These are phyloP conservation scores for Myotis brandtii DNA, from an alignment of 2,113 vertebrate genomes.

Conservation along the genomic window DNA sequence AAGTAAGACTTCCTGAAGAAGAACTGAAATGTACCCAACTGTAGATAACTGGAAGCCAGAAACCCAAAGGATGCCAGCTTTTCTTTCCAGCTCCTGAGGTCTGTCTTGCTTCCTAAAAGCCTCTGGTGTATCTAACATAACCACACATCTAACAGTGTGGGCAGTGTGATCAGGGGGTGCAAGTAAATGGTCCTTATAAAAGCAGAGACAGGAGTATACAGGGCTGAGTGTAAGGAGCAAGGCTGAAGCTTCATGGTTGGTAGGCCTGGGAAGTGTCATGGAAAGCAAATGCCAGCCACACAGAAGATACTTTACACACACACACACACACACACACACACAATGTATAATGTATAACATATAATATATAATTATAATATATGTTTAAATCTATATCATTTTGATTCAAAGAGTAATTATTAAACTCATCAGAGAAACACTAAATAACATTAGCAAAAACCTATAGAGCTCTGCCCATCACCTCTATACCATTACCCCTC, in stretches of 20 bases:
- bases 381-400: neutral
- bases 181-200: neutral
- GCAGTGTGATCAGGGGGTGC: neutral
- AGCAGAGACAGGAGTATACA: neutral
- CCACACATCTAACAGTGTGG: neutral
- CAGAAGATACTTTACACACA: neutral
- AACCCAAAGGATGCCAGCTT: neutral
- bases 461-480: neutral
- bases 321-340: too few relatives aligned
- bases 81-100: neutral
- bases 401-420: neutral
- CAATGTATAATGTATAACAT: too few relatives aligned
- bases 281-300: neutral
- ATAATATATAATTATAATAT: too few relatives aligned
- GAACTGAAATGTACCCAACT: neutral
- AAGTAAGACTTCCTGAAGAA: slow-evolving; percentile 18
- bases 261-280: neutral
- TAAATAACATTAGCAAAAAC: neutral
- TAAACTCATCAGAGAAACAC: slow-evolving; percentile 8
- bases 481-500: accelerated
- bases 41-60: neutral
- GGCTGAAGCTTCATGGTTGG: neutral
- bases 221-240: neutral
- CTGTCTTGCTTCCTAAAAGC: neutral
- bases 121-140: neutral